Evolutionary conservation across 1,140 invertebrate genomes (phyloP).

Genomic region (Neuroterus valhalla): DNA sequence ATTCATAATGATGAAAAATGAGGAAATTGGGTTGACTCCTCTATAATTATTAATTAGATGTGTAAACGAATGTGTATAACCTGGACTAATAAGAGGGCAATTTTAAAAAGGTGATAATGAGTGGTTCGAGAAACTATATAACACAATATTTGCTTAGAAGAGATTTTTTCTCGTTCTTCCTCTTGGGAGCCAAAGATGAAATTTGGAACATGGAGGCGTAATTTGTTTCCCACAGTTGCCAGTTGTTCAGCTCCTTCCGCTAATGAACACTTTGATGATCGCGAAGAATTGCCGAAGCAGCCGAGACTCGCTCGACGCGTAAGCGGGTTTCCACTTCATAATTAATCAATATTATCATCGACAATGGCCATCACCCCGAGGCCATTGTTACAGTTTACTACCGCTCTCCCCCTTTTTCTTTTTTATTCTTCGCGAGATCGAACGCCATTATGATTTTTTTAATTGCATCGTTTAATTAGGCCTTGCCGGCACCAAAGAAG

Average conservation of each 20-base stretch:
- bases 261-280: constrained; percentile 61
- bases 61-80: too few relatives aligned
- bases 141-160: background rate
- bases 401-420: constrained; percentile 37
- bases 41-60: too few relatives aligned
- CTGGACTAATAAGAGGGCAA: background rate
- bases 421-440: constrained; percentile 48
- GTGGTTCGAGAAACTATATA: background rate
- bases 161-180: background rate
- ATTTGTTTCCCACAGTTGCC: constrained; percentile 37
- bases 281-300: constrained; percentile 32
- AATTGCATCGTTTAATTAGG: constrained; percentile 63
- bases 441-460: constrained; percentile 62
- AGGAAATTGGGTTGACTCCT: too few relatives aligned
- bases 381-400: constrained; percentile 65
- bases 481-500: constrained; percentile 33
- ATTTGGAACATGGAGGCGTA: constrained; percentile 38
- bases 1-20: too few relatives aligned
- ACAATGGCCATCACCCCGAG: constrained; percentile 59
- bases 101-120: constrained; percentile 14
- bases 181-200: constrained; percentile 36
- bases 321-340: constrained; percentile 55
- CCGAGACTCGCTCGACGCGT: constrained; percentile 30
- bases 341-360: constrained; percentile 71
- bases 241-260: constrained; percentile 35